Percentiles rank a stretch among this genome's conserved stretches.
phyloP scores from a whole-genome alignment of 1,140 invertebrate genomes.

The Sitophilus oryzae region DNA sequence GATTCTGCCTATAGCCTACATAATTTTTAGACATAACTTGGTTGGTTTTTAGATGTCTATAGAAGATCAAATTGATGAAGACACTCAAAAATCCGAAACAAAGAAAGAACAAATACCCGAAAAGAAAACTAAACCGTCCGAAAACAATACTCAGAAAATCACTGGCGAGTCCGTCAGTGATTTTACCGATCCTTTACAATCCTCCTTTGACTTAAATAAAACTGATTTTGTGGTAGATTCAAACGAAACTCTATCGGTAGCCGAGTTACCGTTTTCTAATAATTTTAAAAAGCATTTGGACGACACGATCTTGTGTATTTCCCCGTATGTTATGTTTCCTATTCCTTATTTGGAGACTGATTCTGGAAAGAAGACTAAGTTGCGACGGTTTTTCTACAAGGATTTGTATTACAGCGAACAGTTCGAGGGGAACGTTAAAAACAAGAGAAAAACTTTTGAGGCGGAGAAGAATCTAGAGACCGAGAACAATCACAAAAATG shows the following conservation, averaged over 20 bases:
- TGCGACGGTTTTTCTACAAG: constrained; percentile 71
- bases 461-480: neutral
- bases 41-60: constrained; percentile 1
- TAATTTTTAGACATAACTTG: too few species aligned
- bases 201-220: constrained; percentile 52
- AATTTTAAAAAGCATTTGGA: constrained; percentile 70
- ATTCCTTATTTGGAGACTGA: constrained; percentile 88
- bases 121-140: neutral
- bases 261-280: constrained; percentile 58
- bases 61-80: neutral
- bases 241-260: constrained; percentile 45
- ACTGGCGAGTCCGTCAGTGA: constrained; percentile 32
- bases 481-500: constrained; percentile 27
- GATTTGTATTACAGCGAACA: constrained; percentile 73
- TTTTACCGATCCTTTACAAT: constrained; percentile 71
- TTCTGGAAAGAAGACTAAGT: constrained; percentile 65
- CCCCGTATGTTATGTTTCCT: constrained; percentile 78
- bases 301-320: constrained; percentile 72
- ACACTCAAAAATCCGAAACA: neutral
- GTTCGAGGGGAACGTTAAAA: constrained; percentile 39
- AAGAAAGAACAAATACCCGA: neutral
- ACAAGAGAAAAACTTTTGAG: constrained; percentile 28
- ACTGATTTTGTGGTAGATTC: constrained; percentile 8
- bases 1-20: too few species aligned
- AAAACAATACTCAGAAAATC: constrained; percentile 20